Conservation (phyloP, 35 echinoderm and acorn worm species). For the Acanthaster planci region DNA sequence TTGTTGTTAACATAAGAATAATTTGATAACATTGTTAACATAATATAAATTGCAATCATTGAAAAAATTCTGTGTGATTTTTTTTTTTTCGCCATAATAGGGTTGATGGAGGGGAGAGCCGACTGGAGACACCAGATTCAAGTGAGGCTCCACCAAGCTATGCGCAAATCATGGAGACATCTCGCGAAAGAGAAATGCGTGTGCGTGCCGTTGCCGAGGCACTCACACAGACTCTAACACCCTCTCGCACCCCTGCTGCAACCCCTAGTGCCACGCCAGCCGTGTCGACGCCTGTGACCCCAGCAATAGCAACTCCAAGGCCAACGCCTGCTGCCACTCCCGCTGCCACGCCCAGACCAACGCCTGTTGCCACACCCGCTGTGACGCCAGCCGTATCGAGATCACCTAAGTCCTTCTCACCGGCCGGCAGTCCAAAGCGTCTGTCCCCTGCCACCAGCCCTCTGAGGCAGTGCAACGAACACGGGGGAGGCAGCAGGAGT, state of each 20-base stretch:
- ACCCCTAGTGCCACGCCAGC: constrained; percentile 15
- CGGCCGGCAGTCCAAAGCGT: constrained; percentile 1
- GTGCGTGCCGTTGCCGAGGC: constrained; percentile 13
- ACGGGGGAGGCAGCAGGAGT: not conserved
- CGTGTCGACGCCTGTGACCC: not conserved
- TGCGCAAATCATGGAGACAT: not conserved
- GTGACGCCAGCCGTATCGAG: not conserved
- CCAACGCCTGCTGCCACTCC: not conserved
- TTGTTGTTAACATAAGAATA: too few relatives aligned
- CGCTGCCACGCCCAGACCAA: not conserved
- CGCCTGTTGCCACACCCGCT: not conserved
- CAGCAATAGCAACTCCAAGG: not conserved
- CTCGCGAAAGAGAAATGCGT: constrained; percentile 20
- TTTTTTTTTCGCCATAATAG: not conserved
- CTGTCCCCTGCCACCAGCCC: not conserved
- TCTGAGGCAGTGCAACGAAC: constrained; percentile 14
- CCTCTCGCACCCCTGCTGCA: not conserved
- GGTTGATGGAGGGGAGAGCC: not conserved
- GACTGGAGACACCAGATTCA: constrained; percentile 8
- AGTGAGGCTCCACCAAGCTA: constrained; percentile 20
- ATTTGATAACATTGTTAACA: too few relatives aligned
- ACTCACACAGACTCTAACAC: constrained; percentile 7
- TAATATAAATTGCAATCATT: too few relatives aligned
- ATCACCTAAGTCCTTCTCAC: constrained; percentile 18
- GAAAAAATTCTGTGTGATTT: not conserved